These are phyloP conservation scores for Apteryx mantelli DNA, from an alignment of 2,113 vertebrate genomes.

Conservation along the genomic window DNA sequence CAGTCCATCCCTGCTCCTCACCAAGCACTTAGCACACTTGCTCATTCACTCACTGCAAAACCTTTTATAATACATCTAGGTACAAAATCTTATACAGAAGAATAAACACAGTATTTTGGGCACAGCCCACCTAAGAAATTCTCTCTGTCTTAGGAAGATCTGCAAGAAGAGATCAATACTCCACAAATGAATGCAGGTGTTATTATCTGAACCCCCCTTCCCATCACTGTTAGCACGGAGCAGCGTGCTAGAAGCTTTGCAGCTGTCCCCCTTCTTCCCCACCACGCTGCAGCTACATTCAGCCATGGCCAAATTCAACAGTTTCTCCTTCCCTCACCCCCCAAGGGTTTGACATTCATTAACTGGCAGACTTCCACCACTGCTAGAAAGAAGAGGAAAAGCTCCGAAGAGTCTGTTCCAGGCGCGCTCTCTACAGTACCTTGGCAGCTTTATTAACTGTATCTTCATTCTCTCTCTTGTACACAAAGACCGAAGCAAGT, in stretches of 20 bases:
- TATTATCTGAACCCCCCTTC: accelerated
- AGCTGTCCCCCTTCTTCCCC: neutral
- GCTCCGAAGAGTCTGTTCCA: neutral
- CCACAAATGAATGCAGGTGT: neutral
- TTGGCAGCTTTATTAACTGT: slow-evolving; percentile 96
- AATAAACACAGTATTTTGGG: neutral
- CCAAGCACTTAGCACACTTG: neutral
- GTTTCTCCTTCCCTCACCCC: neutral
- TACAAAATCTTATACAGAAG: neutral
- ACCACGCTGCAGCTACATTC: accelerated
- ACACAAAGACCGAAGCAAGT: slow-evolving; percentile 91
- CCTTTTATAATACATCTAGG: neutral
- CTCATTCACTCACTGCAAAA: neutral
- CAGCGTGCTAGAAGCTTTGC: accelerated
- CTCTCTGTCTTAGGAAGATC: no score
- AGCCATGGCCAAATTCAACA: neutral
- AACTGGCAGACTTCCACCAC: neutral
- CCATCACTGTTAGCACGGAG: accelerated
- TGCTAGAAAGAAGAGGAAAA: neutral
- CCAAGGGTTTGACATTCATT: neutral
- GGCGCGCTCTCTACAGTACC: slow-evolving; percentile 60
- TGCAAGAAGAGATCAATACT: neutral
- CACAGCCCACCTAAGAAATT: neutral
- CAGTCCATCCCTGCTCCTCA: neutral
- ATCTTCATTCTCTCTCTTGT: slow-evolving; percentile 89